Base-by-base conservation (phyloP, 2,113 vertebrate genomes). In the Chunga burmeisteri region DNA sequence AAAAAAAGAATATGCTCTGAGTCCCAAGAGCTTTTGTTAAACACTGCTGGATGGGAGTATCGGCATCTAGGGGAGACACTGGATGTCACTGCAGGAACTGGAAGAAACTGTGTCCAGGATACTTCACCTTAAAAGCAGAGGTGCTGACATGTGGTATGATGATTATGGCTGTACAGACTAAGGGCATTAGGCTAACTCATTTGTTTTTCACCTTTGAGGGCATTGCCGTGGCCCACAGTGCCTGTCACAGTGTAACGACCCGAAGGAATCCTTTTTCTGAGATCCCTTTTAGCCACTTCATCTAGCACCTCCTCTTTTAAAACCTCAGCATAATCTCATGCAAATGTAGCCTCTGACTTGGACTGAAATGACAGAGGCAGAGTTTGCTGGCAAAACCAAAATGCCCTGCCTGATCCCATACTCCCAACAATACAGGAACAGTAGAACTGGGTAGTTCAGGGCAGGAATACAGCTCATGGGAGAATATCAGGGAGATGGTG, bases 21-120 rank as follows among this genome's bases (percentile, higher is more conserved):
- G 59, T 84, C 81, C 58, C 90, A 50, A 90, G 65, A 94, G 50
- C 12, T 58, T 94, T 97, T 86, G 52, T 83, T 87, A 93, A 95
- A 90, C 59, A 17, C 42, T 91, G 55, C 30, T 91, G 19, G 21
- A 14, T 66, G 36, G 58, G 59, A 62, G 32, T 40, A 81, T 46
- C 55, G 87, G 29, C 58, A 72, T 46, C 61, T 90, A 62, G 50
- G 77, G 49, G 47, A 95, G 47, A 77, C 30, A 26, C 10, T 36
- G 94, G 67, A 74, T 65, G 47, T 53, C 53, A 82, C 50, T 73
- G 11, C 62, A 88, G 77, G n/a, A 59, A 34, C 30, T 70, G 74
- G 22, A 94, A 94, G 59, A 50, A 52, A 79, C 47, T 46, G 20
- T 70, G 26, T 63, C 26, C 49, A 55, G 30, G 15, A 56, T 36